Conservation (phyloP, 2,888 invertebrate genomes). For the Sinopyrophorus schimmeli region DNA sequence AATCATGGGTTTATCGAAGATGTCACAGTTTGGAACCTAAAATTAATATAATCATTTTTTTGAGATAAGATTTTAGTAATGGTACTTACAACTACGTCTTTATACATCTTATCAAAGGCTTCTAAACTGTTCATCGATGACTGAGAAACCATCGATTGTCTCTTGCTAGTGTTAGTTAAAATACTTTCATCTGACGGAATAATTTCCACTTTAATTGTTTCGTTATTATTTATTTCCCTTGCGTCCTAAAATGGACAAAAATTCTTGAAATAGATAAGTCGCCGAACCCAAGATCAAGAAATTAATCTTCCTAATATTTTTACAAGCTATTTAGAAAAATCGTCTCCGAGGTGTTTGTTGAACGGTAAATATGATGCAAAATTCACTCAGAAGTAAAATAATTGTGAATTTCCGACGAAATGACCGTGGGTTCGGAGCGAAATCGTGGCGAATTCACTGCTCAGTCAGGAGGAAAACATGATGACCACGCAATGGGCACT, state of each 20-base stretch:
- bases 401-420: no score
- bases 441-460: no score
- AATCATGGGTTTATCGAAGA: slow-evolving; percentile 67
- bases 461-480: no score
- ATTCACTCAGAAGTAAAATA: no score
- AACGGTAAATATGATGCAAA: no score
- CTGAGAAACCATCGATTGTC: slow-evolving; percentile 16
- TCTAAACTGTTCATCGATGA: slow-evolving; percentile 12
- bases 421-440: no score
- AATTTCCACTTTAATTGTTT: slow-evolving; percentile 32
- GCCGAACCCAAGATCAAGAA: no score
- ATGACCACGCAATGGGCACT: no score
- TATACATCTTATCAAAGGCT: slow-evolving; percentile 19
- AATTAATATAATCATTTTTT: slow-evolving; percentile 6
- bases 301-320: no score
- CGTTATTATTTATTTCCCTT: slow-evolving; percentile 48
- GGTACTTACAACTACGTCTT: slow-evolving; percentile 35
- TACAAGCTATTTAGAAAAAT: no score
- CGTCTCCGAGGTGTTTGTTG: no score
- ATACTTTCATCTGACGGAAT: slow-evolving; percentile 27
- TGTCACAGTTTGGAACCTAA: slow-evolving; percentile 70
- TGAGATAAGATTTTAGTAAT: no score
- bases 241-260: slow-evolving; percentile 7
- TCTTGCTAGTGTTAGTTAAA: slow-evolving; percentile 9
- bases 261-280: not conserved